A percentile compares a stretch with the other conserved stretches of the same genome.
phyloP scores from a whole-genome alignment of 2,797 vertebrate genomes.

The Oreortyx pictus region DNA sequence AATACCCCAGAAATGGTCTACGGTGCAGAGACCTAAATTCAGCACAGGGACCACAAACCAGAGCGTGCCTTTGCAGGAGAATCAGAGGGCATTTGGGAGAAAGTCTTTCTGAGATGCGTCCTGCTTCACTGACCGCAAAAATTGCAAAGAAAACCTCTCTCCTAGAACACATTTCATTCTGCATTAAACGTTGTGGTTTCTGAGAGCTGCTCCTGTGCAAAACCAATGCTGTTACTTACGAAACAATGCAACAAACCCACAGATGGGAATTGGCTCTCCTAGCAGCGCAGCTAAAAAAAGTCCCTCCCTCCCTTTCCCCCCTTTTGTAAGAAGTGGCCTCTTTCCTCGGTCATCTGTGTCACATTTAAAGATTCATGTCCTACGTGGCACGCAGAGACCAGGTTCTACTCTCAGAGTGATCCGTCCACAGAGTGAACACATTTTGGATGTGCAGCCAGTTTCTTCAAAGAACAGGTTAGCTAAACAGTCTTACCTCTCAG shows the following conservation, averaged over 20 bases:
- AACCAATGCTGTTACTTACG: slow-evolving; percentile 32
- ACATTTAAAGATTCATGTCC: slow-evolving; percentile 62
- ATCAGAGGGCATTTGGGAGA: not conserved
- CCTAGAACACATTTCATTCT: not conserved
- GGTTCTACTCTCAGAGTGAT: slow-evolving; percentile 8
- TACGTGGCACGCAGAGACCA: not conserved
- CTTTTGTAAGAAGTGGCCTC: slow-evolving; percentile 44
- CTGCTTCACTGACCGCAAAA: not conserved
- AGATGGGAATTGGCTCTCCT: slow-evolving; percentile 50
- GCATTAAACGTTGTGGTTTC: not conserved
- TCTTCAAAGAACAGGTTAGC: not conserved
- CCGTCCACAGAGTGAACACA: slow-evolving; percentile 17
- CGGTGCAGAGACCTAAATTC: not conserved
- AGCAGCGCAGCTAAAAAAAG: slow-evolving; percentile 13
- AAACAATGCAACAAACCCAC: slow-evolving; percentile 51
- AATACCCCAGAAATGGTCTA: not conserved
- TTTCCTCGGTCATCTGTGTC: slow-evolving; percentile 45
- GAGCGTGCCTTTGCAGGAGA: not conserved
- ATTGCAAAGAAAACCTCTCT: slow-evolving; percentile 1
- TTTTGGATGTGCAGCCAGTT: slow-evolving; percentile 17
- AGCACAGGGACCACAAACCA: not conserved
- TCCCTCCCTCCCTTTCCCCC: not conserved
- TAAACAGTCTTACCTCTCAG: not conserved
- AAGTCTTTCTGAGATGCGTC: not conserved
- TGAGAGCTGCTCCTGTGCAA: slow-evolving; percentile 40